These are phyloP conservation scores for Odontothrips loti DNA, from an alignment of 2,888 invertebrate genomes.

Conservation along the genomic window DNA sequence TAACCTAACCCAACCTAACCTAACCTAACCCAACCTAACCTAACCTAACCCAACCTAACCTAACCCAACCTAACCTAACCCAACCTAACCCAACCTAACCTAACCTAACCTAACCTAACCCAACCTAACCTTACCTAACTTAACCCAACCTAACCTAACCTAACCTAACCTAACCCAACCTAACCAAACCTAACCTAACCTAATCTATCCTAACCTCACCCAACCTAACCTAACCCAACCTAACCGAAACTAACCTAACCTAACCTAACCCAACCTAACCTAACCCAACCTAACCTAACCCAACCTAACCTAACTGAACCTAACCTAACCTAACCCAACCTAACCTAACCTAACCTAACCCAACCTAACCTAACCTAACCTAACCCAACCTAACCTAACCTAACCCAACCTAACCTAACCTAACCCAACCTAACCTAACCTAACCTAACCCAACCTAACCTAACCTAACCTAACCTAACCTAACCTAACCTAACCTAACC, in stretches of 20 bases:
- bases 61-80: constrained; percentile 37
- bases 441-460: constrained; percentile 41
- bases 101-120: constrained; percentile 38
- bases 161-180: constrained; percentile 36
- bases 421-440: constrained; percentile 41
- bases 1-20: constrained; percentile 34
- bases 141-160: constrained; percentile 33
- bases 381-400: constrained; percentile 39
- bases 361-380: constrained; percentile 38
- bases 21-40: constrained; percentile 37
- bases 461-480: constrained; percentile 41
- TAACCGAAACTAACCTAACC: constrained; percentile 38
- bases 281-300: constrained; percentile 36
- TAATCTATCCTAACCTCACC: constrained; percentile 31
- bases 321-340: constrained; percentile 35
- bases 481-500: constrained; percentile 41
- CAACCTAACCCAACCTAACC: constrained; percentile 37
- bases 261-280: constrained; percentile 33
- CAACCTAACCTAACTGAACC: constrained; percentile 29
- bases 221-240: constrained; percentile 36
- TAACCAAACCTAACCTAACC: constrained; percentile 33
- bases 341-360: constrained; percentile 38
- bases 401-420: constrained; percentile 40
- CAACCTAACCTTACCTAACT: constrained; percentile 32
- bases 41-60: constrained; percentile 37